Evolutionary conservation across 2,113 vertebrate genomes (phyloP), one percentile per base, ranked within the genome.

Genomic region (Tricholaema leucomelas): DNA sequence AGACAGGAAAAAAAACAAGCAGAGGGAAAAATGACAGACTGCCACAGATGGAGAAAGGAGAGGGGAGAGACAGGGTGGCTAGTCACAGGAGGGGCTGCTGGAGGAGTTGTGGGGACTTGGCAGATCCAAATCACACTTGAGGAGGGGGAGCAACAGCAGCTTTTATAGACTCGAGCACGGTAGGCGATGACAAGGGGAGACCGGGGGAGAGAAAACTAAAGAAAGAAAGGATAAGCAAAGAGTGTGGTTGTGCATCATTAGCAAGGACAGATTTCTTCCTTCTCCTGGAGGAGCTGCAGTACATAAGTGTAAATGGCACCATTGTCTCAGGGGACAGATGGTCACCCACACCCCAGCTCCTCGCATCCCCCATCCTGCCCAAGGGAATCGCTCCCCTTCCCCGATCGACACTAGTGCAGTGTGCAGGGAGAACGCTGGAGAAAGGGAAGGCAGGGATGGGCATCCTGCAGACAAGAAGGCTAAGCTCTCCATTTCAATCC

Each of bases 21-120:
- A 56, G 24, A 56, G 20, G 33, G n/a, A 0, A 58, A 88, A 94
- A 86, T 67, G 50, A 95, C 70, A 96, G 93, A 78, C 84, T 70
- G 71, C 4, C 59, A 89, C 84, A 93, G 70, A 94, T 48, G 81
- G 87, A 84, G 64, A 87, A 56, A 71, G 71, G 54, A 78, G 36
- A 90, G 71, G 85, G 79, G 86, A 86, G 67, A 77, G 93, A 88
- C 83, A 88, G 86, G 55, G 84, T 59, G 27, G 60, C 93, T 81
- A 94, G 67, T 84, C 40, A 63, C 58, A 66, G 81, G 58, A 67
- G 71, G 75, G 60, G 54, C 48, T 87, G 84, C 54, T 52, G 50
- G 54, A 73, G 72, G 81, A 94, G 63, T 54, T 89, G 42, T 15
- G 2, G 75, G 65, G 60, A 91, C 46, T 64, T 33, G 1, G 64